Base-by-base conservation (phyloP, 2,113 vertebrate genomes). In the Octodon degus region DNA sequence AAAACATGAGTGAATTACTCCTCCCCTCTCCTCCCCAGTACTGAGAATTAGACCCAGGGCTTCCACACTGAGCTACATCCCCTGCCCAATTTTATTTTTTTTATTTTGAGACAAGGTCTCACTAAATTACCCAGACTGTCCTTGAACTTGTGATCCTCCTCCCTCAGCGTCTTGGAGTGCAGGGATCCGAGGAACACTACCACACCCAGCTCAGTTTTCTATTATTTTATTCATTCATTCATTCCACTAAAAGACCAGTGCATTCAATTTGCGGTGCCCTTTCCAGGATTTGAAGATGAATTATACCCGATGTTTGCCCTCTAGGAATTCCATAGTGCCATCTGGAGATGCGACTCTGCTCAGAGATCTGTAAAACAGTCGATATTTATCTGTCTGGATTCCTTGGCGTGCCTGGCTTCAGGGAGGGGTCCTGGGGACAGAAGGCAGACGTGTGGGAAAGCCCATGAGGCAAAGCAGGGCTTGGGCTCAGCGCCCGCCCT, bases 181-280 rank as follows among this genome's bases (percentile, higher is more conserved):
- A 47, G 43, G 76, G 14, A 50, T 30, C 30, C 30, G 12, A 77
- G 14, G 76, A 50, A 20, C 16, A 25, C 43, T 13, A 50, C 43
- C 76, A 50, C 27, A 50, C 43, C 25, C 43, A 50, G 27, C 13
- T 79, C 43, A 47, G 16, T 30, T 94, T 92, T 84, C 63, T 85
- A 62, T 40, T 65, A 89, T 90, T 95, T 65, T 40, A n/a, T 19
- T n/a, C 68, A 68, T 50, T 93, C 90, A 86, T 77, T 86, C 13
- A 47, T 83, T 93, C 63, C 72, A 82, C 47, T 50, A 76, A 83
- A 53, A 96, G 85, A 72, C 84, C 6, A 24, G 87, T 20, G 74
- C 37, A 86, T 19, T 72, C 67, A 83, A 60, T 86, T 67, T 72
- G 53, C 58, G 47, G 88, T 53, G 74, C 74, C 27, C 74, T 91